phyloP scores from a whole-genome alignment of 2,113 vertebrate species.

The Leiothrix lutea region DNA sequence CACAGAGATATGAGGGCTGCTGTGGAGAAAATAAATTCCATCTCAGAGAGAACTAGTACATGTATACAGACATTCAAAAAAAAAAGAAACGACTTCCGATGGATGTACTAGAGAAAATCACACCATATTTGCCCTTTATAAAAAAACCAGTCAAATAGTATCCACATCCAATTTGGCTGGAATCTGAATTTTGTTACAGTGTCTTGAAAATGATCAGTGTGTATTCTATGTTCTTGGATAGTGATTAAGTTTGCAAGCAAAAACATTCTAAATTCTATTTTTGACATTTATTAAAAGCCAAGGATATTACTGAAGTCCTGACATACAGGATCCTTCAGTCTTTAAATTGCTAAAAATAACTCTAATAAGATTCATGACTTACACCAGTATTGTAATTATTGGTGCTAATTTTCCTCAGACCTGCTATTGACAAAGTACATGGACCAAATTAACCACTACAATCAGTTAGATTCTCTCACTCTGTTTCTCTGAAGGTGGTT shows the following conservation, averaged over 20 bases:
- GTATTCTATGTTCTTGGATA: neutral
- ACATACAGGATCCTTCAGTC: constrained; percentile 67
- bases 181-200: neutral
- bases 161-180: neutral
- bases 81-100: neutral
- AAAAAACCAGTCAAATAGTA: neutral
- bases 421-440: constrained; percentile 60
- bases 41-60: neutral
- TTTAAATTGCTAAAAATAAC: constrained; percentile 65
- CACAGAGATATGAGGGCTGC: neutral
- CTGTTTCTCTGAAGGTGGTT: neutral
- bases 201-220: neutral
- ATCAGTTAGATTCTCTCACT: constrained; percentile 22
- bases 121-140: neutral
- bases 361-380: constrained; percentile 65
- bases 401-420: constrained; percentile 59
- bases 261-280: constrained; percentile 28
- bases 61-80: neutral
- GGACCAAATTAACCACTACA: constrained; percentile 44
- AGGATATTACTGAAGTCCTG: constrained; percentile 66
- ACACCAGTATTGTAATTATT: constrained; percentile 54
- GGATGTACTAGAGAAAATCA: neutral
- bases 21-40: neutral
- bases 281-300: constrained; percentile 70
- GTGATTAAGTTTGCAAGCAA: constrained; percentile 51